phyloP scores from a whole-genome alignment of 2,888 invertebrate genomes.

The Caenorhabditis doughertyi region DNA sequence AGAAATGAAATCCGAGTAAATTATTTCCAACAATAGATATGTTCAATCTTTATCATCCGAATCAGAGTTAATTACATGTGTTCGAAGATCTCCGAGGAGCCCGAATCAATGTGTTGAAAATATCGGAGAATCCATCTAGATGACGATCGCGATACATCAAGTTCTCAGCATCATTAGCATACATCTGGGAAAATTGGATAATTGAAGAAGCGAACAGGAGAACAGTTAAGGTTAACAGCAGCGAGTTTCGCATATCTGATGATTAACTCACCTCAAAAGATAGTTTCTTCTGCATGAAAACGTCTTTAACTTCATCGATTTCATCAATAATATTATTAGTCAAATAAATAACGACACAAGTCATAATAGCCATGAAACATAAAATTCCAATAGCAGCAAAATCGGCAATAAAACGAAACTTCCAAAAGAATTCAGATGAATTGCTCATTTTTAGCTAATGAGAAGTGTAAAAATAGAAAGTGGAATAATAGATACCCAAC shows the following conservation, averaged over 20 bases:
- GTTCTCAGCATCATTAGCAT: slow-evolving; percentile 51
- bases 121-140: slow-evolving; percentile 28
- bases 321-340: slow-evolving; percentile 56
- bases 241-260: too few species aligned
- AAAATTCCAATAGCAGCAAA: slow-evolving; percentile 57
- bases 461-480: neutral
- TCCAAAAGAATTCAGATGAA: slow-evolving; percentile 33
- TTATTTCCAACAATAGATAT: slow-evolving; percentile 8
- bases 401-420: slow-evolving; percentile 53
- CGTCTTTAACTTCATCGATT: slow-evolving; percentile 50
- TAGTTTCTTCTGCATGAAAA: slow-evolving; percentile 43
- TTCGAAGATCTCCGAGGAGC: slow-evolving; percentile 37
- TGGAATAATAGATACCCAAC: slow-evolving; percentile 10
- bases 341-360: slow-evolving; percentile 40
- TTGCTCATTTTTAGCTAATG: slow-evolving; percentile 9
- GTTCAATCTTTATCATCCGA: neutral
- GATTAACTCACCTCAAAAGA: slow-evolving; percentile 43
- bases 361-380: slow-evolving; percentile 54
- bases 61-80: slow-evolving; percentile 25
- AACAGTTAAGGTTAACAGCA: too few species aligned
- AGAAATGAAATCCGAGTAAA: slow-evolving; percentile 18
- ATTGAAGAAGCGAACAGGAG: neutral
- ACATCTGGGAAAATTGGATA: slow-evolving; percentile 39
- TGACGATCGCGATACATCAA: slow-evolving; percentile 34
- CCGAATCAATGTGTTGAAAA: slow-evolving; percentile 42